Conservation (phyloP, 2,888 invertebrate species). For the Periphyllus acericola region DNA sequence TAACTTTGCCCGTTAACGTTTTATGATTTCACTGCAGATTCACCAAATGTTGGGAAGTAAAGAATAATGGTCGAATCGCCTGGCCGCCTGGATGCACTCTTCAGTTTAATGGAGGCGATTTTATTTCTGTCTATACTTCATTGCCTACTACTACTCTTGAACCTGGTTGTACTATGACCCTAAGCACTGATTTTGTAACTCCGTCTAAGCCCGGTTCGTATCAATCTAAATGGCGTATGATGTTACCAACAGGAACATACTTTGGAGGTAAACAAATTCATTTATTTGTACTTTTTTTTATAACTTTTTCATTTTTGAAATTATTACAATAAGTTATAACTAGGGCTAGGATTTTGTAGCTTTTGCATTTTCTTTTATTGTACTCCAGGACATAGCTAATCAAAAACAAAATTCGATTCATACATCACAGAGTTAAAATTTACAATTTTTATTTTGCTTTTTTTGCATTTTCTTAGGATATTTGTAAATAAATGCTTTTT, state of each 20-base stretch:
- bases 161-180: slow-evolving; percentile 80
- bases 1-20: background rate
- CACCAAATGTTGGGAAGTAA: slow-evolving; percentile 87
- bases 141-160: slow-evolving; percentile 77
- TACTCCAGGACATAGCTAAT: too few species aligned
- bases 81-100: slow-evolving; percentile 90
- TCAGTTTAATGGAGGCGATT: slow-evolving; percentile 77
- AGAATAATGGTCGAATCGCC: slow-evolving; percentile 84
- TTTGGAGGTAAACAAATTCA: slow-evolving; percentile 81
- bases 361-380: too few species aligned
- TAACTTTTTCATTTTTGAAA: too few species aligned
- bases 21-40: slow-evolving; percentile 71
- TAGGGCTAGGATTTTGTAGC: too few species aligned
- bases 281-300: too few species aligned
- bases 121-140: slow-evolving; percentile 70
- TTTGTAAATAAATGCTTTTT: too few species aligned
- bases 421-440: too few species aligned
- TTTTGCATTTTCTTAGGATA: too few species aligned
- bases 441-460: too few species aligned
- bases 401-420: too few species aligned
- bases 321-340: too few species aligned
- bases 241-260: slow-evolving; percentile 85
- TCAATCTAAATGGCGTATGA: slow-evolving; percentile 90
- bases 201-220: slow-evolving; percentile 80
- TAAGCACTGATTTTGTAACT: slow-evolving; percentile 83